A percentile compares a stretch with the other conserved stretches of the same genome.
Conservation (phyloP, 2,888 invertebrate species). For the Rhingia rostrata region DNA sequence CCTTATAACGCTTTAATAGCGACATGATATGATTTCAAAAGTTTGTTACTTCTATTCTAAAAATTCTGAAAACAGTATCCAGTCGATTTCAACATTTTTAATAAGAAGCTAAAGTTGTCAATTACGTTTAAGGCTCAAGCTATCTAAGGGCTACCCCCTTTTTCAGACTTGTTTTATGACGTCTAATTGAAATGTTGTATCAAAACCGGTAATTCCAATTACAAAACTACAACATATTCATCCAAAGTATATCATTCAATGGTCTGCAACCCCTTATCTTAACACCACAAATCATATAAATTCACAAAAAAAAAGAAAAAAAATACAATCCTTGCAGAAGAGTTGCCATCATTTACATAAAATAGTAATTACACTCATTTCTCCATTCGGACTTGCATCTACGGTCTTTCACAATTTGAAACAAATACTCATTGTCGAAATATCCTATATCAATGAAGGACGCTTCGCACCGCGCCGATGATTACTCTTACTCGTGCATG, state of each 20-base stretch:
- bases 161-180: no score
- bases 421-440: conserved; percentile 48
- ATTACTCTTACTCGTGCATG: conserved; percentile 6
- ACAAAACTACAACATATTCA: no score
- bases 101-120: no score
- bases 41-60: no score
- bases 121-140: no score
- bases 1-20: no score
- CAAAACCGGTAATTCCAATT: no score
- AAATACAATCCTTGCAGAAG: conserved; percentile 25
- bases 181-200: no score
- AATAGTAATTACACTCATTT: conserved; percentile 75
- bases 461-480: conserved; percentile 23
- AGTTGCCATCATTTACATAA: conserved; percentile 75
- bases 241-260: conserved; percentile 29
- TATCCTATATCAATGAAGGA: conserved; percentile 41
- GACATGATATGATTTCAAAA: no score
- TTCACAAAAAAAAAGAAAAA: neutral
- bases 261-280: conserved; percentile 31
- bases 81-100: no score
- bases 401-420: conserved; percentile 56
- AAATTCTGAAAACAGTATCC: no score
- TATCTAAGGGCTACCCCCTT: no score
- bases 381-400: conserved; percentile 53
- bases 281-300: conserved; percentile 26